These are phyloP conservation scores for Vanessa tameamea DNA, from an alignment of 1,140 invertebrate species.

Conservation along the genomic window DNA sequence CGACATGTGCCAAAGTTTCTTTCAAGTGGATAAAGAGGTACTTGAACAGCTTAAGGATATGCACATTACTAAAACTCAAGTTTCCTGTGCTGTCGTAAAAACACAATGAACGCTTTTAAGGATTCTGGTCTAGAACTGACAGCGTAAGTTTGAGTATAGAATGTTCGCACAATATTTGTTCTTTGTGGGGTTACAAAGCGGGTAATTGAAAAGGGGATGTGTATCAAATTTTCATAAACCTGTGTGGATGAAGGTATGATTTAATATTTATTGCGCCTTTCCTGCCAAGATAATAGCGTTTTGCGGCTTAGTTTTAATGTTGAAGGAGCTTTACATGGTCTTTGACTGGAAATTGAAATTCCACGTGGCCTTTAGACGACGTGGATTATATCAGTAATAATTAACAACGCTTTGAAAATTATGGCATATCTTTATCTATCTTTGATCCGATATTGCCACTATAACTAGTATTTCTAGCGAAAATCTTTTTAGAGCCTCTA, in stretches of 20 bases:
- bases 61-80: not conserved
- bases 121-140: not conserved
- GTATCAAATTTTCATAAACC: constrained; percentile 34
- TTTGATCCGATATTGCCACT: not conserved
- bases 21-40: not conserved
- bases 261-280: constrained; percentile 39
- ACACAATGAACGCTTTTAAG: not conserved
- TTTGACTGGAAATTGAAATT: constrained; percentile 38
- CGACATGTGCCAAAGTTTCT: not conserved
- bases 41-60: not conserved
- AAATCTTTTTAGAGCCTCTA: too few relatives aligned
- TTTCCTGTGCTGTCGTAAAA: not conserved
- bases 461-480: too few relatives aligned
- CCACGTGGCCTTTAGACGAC: constrained; percentile 6
- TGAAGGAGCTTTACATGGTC: constrained; percentile 24
- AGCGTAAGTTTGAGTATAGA: not conserved
- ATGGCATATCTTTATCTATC: not conserved
- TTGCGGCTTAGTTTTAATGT: constrained; percentile 32
- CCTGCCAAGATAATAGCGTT: constrained; percentile 35
- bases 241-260: constrained; percentile 32
- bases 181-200: constrained; percentile 16
- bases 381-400: constrained; percentile 29
- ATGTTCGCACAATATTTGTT: constrained; percentile 18
- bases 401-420: constrained; percentile 19
- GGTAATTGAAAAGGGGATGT: constrained; percentile 31